Evolutionary conservation across 2,888 invertebrate species (phyloP), one percentile per base, ranked within the genome.

Genomic region (Phortica magna): DNA sequence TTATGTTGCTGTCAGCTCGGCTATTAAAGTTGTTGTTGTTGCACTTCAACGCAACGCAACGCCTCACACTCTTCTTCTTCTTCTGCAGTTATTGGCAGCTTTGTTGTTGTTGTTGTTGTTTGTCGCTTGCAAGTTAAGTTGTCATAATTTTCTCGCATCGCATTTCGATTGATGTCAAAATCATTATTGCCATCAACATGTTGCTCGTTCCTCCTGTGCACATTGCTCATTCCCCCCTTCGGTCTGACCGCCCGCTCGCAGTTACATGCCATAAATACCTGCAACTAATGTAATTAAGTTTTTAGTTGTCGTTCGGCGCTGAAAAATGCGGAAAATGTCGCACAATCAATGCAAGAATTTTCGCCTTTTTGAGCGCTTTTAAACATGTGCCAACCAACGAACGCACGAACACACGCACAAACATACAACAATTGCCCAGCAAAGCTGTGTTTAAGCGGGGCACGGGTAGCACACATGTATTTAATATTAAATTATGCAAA

Each of bases 201-300:
- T 78, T 79, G 79, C n/a, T n/a, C n/a, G n/a, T n/a, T n/a, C n/a
- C n/a, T n/a, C n/a, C n/a, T n/a, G n/a, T n/a, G n/a, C n/a, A n/a
- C 85, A 83, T 87, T 31, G 39, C 7, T 84, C 85, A 87, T 61
- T 14, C 59, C 17, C 10, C 48, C 10, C 48, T 2, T 48, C 77
- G 17, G 77, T 75, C 77, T 77, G 79, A 79, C 79, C 78, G 79
- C 53, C 75, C 80, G 80, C 87, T 86, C 85, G 87, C 85, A n/a
- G n/a, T 71, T n/a, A 43, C 53, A 87, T 86, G 85, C 85, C 85
- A 82, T 86, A 87, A 87, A 86, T 86, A 87, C 86, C 88, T 19
- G 84, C 86, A 84, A 85, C 84, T 86, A 86, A 86, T 86, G 87
- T 87, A 86, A 86, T 86, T 86, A 86, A 87, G 88, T 86, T 86